Conservation (phyloP, 2,888 invertebrate genomes). For the Hirudinaria manillensis region DNA sequence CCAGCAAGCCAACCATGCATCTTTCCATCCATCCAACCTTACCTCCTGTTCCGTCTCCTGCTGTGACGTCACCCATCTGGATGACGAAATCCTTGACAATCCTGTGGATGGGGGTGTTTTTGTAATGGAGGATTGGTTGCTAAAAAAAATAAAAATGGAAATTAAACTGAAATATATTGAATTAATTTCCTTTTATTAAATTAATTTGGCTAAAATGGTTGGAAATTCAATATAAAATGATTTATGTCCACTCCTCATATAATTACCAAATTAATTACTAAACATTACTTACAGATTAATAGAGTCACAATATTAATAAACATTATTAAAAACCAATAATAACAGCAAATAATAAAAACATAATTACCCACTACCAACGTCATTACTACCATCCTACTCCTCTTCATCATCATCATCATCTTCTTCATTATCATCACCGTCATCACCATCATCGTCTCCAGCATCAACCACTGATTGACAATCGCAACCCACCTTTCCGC, state of each 20-base stretch:
- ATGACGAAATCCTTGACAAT: constrained; percentile 53
- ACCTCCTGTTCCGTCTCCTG: constrained; percentile 53
- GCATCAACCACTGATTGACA: too few relatives aligned
- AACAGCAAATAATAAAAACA: too few relatives aligned
- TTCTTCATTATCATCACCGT: constrained; percentile 12
- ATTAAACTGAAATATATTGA: too few relatives aligned
- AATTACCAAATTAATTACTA: too few relatives aligned
- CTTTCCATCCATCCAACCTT: constrained; percentile 14
- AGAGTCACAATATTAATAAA: too few relatives aligned
- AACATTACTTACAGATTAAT: too few relatives aligned
- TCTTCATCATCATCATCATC: constrained; percentile 17
- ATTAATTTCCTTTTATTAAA: background rate
- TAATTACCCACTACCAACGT: background rate
- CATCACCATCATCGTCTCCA: constrained; percentile 10
- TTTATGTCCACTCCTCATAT: too few relatives aligned
- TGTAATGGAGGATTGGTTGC: constrained; percentile 44
- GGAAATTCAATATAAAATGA: background rate
- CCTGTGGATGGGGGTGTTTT: constrained; percentile 49
- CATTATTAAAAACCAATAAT: too few relatives aligned
- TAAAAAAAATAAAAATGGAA: background rate
- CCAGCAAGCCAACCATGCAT: background rate
- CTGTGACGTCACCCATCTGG: constrained; percentile 54
- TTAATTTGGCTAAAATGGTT: background rate
- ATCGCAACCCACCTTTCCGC: constrained; percentile 42
- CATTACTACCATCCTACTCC: constrained; percentile 9